phyloP scores from a whole-genome alignment of 2,113 vertebrate genomes.

The Turdus rufiventris region DNA sequence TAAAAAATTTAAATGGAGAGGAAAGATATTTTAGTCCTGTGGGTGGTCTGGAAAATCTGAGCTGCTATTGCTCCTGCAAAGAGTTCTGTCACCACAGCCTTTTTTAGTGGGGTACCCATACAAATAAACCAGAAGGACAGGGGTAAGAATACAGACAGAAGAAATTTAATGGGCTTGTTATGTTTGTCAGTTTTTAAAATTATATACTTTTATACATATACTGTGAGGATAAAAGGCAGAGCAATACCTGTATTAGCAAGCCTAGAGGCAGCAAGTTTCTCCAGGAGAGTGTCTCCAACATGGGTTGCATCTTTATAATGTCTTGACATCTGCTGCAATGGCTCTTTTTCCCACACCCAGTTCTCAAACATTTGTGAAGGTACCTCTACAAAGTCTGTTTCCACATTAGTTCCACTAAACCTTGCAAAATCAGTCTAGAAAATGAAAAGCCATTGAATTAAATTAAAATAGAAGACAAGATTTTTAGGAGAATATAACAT shows the following conservation, averaged over 20 bases:
- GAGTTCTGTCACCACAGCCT: not conserved
- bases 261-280: conserved; percentile 88
- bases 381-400: conserved; percentile 95
- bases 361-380: conserved; percentile 97
- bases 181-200: not conserved
- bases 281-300: conserved; percentile 80
- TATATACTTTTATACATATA: not conserved
- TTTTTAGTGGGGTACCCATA: not conserved
- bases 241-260: conserved; percentile 89
- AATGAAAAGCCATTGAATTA: not conserved
- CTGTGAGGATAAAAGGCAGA: not conserved
- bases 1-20: not conserved
- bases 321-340: conserved; percentile 85
- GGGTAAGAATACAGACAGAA: not conserved
- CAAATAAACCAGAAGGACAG: not conserved
- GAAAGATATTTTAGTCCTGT: not conserved
- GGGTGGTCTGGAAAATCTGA: not conserved
- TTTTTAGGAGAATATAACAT: not conserved
- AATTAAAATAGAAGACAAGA: not conserved
- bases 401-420: conserved; percentile 92
- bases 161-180: not conserved
- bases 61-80: not conserved
- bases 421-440: conserved; percentile 85
- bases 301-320: conserved; percentile 86
- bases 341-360: conserved; percentile 93